Conservation (phyloP, 2,888 invertebrate species). For the Erebia aethiops region DNA sequence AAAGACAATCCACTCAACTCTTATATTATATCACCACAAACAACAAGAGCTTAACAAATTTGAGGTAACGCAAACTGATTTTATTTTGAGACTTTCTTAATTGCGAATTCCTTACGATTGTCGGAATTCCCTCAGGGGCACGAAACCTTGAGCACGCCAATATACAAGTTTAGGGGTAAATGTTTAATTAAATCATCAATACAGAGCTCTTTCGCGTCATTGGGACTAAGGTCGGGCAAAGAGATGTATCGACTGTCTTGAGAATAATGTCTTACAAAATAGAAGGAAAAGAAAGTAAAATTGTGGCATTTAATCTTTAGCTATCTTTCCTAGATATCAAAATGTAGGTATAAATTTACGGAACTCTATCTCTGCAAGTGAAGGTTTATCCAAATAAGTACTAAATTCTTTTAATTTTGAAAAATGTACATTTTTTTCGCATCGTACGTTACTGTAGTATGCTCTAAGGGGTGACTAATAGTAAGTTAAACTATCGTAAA, state of each 20-base stretch:
- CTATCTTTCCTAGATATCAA: background rate
- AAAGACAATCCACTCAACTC: too few species aligned
- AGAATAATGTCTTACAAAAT: constrained; percentile 38
- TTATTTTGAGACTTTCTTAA: constrained; percentile 68
- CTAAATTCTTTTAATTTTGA: too few species aligned
- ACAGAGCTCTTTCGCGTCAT: constrained; percentile 39
- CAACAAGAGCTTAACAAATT: constrained; percentile 46
- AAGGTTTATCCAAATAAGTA: too few species aligned
- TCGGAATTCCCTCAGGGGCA: constrained; percentile 51
- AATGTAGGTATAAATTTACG: background rate
- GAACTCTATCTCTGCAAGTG: background rate
- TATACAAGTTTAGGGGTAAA: constrained; percentile 56
- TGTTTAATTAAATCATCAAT: constrained; percentile 75
- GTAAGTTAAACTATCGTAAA: too few species aligned
- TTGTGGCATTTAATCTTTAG: background rate
- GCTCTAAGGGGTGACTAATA: too few species aligned
- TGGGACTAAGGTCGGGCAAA: constrained; percentile 31
- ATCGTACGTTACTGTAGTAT: too few species aligned
- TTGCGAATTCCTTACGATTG: constrained; percentile 69
- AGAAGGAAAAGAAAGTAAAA: constrained; percentile 29
- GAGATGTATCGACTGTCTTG: constrained; percentile 54
- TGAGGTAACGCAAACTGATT: constrained; percentile 57
- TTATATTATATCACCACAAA: constrained; percentile 1
- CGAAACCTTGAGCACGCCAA: constrained; percentile 48
- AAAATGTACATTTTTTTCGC: too few species aligned